Evolutionary conservation across 2,888 invertebrate species (phyloP), one percentile per base, ranked within the genome.

Genomic region (Mactromeris polynyma): DNA sequence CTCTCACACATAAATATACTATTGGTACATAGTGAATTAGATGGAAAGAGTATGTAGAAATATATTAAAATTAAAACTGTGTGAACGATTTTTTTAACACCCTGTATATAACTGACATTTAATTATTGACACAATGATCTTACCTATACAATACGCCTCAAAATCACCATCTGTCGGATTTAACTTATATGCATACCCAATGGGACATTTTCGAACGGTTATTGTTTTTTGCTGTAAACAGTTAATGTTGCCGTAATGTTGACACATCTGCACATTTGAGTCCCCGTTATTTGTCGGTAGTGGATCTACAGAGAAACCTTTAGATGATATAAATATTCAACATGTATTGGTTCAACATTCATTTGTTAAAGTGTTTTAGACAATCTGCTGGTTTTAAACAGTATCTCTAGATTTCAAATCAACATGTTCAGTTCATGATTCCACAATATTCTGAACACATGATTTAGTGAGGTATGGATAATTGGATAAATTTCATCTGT

Each of bases 111-210:
- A 19, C 21, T 14, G 51, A 19, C 14, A 51, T 51, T 51, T 51
- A 51, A 51, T 21, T 21, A 42, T 42, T 64, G 26, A 26, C n/a
- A 26, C 4, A 64, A 64, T 64, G 26, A 17, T 17, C 73, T 36
- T 73, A 73, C 73, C 73, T 14, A 73, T 73, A 73, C 73, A 73
- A 33, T 36, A 73, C 19, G 73, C 73, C 36, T 73, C 73, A 17
- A 73, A 73, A 19, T 73, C 73, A 11, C 19, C 33, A 17, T 73
- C 73, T 73, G 73, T 73, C 26, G 73, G 33, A 6, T 14, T 0
- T 19, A 73, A 36, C 36, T 33, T 9, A 33, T 73, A 73, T 19
- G 17, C 36, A 73, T 73, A 73, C 19, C 36, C 73, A 17, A 26
- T 17, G 9, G 36, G 11, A 19, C 73, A 73, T 7, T 6, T 33